Base-by-base conservation (phyloP, 2,888 invertebrate species). In the Charanyca ferruginea region DNA sequence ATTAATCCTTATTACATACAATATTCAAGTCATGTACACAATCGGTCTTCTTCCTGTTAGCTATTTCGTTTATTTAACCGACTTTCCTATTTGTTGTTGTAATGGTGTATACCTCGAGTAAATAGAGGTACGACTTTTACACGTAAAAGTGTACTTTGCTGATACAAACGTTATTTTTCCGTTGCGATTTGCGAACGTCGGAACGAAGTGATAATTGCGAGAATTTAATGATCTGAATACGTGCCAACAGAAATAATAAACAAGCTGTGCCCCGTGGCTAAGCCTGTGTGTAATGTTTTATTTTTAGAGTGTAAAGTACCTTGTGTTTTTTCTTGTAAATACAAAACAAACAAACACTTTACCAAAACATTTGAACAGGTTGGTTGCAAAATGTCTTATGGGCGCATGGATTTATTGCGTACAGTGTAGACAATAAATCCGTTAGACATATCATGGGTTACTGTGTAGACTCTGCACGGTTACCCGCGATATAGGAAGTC, bases 21-120 rank as follows among this genome's bases (percentile, higher is more conserved):
- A 77, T 79, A 85, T 86, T 87, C 85, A 62, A 83, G 87, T 83
- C 87, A 85, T 86, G 87, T 84, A 83, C 82, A 84, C 83, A 84
- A 85, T 85, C 84, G 81, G 83, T 84, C 84, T 84, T 82, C 83
- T 77, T 80, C 78, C 80, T 70, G 81, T 83, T 79, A 77, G 81
- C 77, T 82, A 78, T 85, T 84, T 78, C 71, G 79, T 85, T 82
- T 85, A 83, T 84, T 85, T 82, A 81, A 75, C 80, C 73, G 75
- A 80, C 71, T 74, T 55, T 69, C 71, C 76, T 84, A 82, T 82
- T 83, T 84, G 77, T 83, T 75, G 78, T 78, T 75, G 65, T 75
- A 74, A 79, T 79, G 71, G 64, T 47, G 59, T 67, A 47, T 68
- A 55, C 65, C 60, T 42, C 47, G 65, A 48, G 67, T 55, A 79